Base-by-base conservation (phyloP, 2,797 vertebrate genomes). In the Pachyuromys duprasi region DNA sequence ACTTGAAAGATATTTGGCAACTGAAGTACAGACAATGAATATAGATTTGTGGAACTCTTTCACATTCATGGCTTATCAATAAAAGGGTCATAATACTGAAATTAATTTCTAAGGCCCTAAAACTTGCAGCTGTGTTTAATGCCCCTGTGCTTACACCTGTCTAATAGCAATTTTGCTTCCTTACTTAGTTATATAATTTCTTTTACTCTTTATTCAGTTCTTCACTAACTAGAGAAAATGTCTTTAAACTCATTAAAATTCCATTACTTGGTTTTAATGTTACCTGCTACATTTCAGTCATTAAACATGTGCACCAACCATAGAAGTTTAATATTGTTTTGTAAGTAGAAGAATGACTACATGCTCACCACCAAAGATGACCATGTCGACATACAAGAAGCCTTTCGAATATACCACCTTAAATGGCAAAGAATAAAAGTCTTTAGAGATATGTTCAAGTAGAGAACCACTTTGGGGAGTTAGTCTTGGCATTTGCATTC, bases 1-100 rank as follows among this genome's bases (percentile, higher is more conserved):
- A 92, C 22, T 72, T 94, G 36, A 75, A 78, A 94, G 17, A 55
- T 74, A 96, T 36, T 65, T 93, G 39, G 74, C 36, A 78, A 87
- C 62, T 81, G n/a, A 96, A 94, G 45, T 90, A 57, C 8, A 36
- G 28, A 26, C 62, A 45, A 36, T 78, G 3, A 78, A 96, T 90
- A 93, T 14, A 97, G 55, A 92, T 15, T 60, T 94, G 14, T 15
- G 31, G 70, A 86, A 42, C 17, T 2, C 2, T 8, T 24, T 89
- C 3, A 18, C 31, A 82, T 79, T 53, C 45, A 28, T 4, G 65
- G 18, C 18, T 65, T 92, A 24, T 91, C 53, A 70, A 1, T 3
- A 67, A 4, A 89, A 80, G 86, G 45, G n/a, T 84, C 70, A 60
- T 63, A 93, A 84, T 91, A 91, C 11, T 45, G 33, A 81, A 81